phyloP scores from a whole-genome alignment of 2,888 invertebrate species.

The Strigamia crassipes region DNA sequence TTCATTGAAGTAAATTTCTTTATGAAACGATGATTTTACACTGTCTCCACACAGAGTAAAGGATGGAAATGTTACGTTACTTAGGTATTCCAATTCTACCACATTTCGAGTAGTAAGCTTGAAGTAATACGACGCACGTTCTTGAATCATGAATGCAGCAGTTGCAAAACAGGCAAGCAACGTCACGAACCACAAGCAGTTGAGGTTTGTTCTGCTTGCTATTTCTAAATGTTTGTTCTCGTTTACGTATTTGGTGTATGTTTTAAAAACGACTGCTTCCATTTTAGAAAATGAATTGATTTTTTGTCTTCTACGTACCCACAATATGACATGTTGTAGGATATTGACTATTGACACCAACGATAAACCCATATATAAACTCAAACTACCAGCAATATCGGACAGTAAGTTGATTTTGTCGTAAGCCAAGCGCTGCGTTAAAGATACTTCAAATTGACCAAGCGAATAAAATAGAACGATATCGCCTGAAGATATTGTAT shows the following conservation, averaged over 20 bases:
- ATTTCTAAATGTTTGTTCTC: background rate
- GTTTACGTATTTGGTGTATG: background rate
- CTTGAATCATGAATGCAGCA: background rate
- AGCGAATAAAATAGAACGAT: background rate
- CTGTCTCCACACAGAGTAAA: background rate
- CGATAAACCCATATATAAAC: background rate
- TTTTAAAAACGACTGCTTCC: background rate
- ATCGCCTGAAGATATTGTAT: background rate
- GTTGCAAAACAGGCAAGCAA: background rate
- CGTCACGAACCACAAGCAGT: background rate
- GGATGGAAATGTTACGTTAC: background rate
- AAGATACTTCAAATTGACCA: background rate
- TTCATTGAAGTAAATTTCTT: background rate
- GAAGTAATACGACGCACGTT: background rate
- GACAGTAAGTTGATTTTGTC: background rate
- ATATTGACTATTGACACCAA: background rate
- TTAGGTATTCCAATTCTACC: background rate
- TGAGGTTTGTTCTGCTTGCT: background rate
- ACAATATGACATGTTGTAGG: background rate
- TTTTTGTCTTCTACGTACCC: background rate
- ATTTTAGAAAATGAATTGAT: background rate
- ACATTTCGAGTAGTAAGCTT: background rate
- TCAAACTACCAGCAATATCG: background rate
- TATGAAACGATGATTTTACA: background rate
- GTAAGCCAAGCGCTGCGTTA: background rate